Evolutionary conservation across 2,888 invertebrate species (phyloP), one percentile per base, ranked within the genome.

Genomic region (Ferdinandea cuprea): DNA sequence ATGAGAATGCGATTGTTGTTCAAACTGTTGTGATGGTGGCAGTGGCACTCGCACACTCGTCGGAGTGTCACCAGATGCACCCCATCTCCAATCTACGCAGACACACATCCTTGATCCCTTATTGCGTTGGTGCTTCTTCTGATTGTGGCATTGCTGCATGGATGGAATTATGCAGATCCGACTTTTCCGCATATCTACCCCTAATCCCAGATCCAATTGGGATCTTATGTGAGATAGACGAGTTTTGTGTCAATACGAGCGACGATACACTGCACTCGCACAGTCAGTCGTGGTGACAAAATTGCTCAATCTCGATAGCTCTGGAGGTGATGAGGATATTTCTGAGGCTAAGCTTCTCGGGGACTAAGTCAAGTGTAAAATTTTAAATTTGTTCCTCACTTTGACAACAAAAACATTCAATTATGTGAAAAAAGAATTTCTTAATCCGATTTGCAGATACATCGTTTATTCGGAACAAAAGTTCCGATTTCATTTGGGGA

Each of bases 301-400:
- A 76, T 77, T 76, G 71, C 65, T 77, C 65, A 69, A 46, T 46
- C 42, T 61, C 66, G 44, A 8, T 19, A 21, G 52, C 21, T 40
- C 21, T 4, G 25, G 25, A 7, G 50, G 7, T 25, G 13, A 13
- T 21, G 15, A 21, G 25, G 15, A 6, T 42, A 17, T 21, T 48
- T 52, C 56, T 48, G 28, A 44, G 25, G 21, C 30, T 25, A 25
- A 59, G 32, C 59, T 61, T 56, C 13, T 35, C 44, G 65, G 30
- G 11, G 86, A 88, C 85, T 87, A 91, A 91, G 91, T 90, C 91
- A 89, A 91, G 90, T 90, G 90, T 89, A 88, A 91, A 91, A 91
- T 91, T 91, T 91, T 90, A 90, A 91, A 91, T 90, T 91, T 91
- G 88, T 88, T 89, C 89, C 88, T 88, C 90, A 90, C 89, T 90